phyloP scores from a whole-genome alignment of 2,113 vertebrate species.

The Aspiorhynchus laticeps region DNA sequence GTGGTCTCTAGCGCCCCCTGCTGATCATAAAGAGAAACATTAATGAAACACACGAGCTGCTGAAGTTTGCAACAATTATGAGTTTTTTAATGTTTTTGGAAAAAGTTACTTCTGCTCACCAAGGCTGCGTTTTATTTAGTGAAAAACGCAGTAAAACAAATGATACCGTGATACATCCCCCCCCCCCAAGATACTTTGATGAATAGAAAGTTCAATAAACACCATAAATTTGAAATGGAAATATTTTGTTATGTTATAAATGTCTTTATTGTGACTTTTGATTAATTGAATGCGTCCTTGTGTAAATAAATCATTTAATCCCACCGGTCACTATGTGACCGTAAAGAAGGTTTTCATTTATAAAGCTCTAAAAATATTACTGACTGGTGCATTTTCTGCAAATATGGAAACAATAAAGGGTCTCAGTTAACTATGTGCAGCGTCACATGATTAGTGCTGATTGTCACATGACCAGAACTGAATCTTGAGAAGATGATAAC shows the following conservation, averaged over 20 bases:
- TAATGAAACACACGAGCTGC: neutral
- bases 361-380: no score
- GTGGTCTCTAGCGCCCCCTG: slow-evolving; percentile 34
- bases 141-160: neutral
- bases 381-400: no score
- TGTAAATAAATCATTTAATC: neutral
- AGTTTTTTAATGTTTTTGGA: neutral
- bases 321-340: no score
- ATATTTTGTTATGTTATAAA: neutral
- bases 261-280: neutral
- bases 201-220: neutral
- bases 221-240: neutral
- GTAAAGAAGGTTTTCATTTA: no score
- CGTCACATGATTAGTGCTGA: no score
- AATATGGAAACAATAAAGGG: no score
- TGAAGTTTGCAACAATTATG: neutral
- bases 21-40: slow-evolving; percentile 9
- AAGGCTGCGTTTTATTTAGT: neutral
- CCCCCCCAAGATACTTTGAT: neutral
- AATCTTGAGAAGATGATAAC: no score
- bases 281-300: neutral
- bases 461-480: no score
- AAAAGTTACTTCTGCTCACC: neutral
- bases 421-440: no score
- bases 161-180: neutral